These are phyloP conservation scores for Sacculina carcini DNA, from an alignment of 2,888 invertebrate species.

Conservation along the genomic window DNA sequence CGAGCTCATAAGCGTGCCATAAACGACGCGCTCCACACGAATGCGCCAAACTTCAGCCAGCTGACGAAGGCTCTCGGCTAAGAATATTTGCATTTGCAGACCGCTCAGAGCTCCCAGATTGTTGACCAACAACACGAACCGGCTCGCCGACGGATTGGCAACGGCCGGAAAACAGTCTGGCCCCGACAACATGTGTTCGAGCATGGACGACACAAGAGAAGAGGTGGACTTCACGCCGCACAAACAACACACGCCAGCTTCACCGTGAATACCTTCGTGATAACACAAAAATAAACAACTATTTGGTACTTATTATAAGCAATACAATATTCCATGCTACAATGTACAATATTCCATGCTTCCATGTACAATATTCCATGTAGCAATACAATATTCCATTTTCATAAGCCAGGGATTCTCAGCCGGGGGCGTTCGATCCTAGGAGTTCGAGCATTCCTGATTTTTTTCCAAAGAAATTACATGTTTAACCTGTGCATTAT, in stretches of 20 bases:
- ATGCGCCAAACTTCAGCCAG: slow-evolving; percentile 21
- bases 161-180: too few species aligned
- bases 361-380: too few species aligned
- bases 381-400: too few species aligned
- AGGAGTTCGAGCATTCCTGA: too few species aligned
- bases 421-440: too few species aligned
- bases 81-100: slow-evolving; percentile 44
- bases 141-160: slow-evolving; percentile 16
- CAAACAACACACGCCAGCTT: slow-evolving; percentile 28
- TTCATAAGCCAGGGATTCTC: too few species aligned
- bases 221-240: slow-evolving; percentile 19
- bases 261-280: slow-evolving; percentile 25
- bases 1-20: slow-evolving; percentile 39
- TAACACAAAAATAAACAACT: not conserved
- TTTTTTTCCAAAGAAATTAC: too few species aligned
- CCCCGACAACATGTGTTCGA: slow-evolving; percentile 22
- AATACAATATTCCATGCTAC: too few species aligned
- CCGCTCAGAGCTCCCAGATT: slow-evolving; percentile 49
- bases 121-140: slow-evolving; percentile 40
- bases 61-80: slow-evolving; percentile 34
- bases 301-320: too few species aligned
- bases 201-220: slow-evolving; percentile 20
- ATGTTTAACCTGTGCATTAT: too few species aligned
- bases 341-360: too few species aligned
- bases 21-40: slow-evolving; percentile 27